Evolutionary conservation across 2,888 invertebrate genomes (phyloP), one percentile per base, ranked within the genome.

Genomic region (Ophraella communa): DNA sequence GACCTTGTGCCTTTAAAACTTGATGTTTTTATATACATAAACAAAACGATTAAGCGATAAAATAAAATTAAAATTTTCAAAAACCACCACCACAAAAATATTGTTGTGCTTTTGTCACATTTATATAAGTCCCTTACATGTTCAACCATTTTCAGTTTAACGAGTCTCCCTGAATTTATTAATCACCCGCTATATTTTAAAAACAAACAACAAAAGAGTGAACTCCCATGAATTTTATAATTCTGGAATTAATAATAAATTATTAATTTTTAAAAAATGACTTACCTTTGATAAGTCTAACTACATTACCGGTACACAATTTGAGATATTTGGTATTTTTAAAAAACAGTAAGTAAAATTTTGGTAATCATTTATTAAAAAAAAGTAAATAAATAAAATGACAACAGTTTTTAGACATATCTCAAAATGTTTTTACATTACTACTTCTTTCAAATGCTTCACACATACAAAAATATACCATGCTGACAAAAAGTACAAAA

Each of bases 351-450:
- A 23, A 30, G 30, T 30, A 35, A 51, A 27, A 35, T 23, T 51
- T 59, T 21, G 18, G 17, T 58, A 51, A 51, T 23, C 59, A 51
- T 59, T 59, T 59, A 59, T 59, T 59, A 51, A 59, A 59, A 57
- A 59, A 59, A 14, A 35, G 17, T 39, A 39, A 54, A 47, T 47
- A 59, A 59, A 47, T 47, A 59, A 59, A 59, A 24, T 59, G 49
- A 59, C 59, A 59, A 59, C 57, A 58, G 30, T 59, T 51, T 59
- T 39, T 59, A 59, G 51, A 59, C 39, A 59, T 59, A 59, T 59
- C 59, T 59, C 59, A 59, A 59, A 59, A 59, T 59, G 59, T 59
- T 59, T 39, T 33, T 51, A 59, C 49, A 58, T 51, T 51, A 51
- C 49, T 51, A 27, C 49, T 51, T 21, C 7, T 59, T 59, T 42